These are phyloP conservation scores for Tetranychus piercei DNA, from an alignment of 2,888 invertebrate species.

Conservation along the genomic window DNA sequence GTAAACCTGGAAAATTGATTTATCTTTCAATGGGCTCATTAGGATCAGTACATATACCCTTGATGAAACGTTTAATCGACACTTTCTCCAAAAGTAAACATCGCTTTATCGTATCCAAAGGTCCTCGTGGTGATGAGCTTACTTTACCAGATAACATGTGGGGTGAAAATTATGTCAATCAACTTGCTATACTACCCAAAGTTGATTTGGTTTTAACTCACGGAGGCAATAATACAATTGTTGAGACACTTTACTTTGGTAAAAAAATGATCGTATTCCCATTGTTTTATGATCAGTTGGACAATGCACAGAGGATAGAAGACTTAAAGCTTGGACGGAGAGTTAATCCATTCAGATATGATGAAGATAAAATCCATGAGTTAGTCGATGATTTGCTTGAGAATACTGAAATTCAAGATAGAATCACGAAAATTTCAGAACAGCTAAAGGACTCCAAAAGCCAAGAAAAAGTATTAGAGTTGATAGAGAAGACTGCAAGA, in stretches of 20 bases:
- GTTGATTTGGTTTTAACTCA: constrained; percentile 13
- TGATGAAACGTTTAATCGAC: constrained; percentile 15
- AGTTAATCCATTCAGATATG: not conserved
- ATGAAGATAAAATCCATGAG: not conserved
- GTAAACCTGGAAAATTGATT: constrained; percentile 12
- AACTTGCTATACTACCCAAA: not conserved
- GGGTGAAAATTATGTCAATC: constrained; percentile 12
- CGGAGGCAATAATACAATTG: constrained; percentile 13
- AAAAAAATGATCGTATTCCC: constrained; percentile 14
- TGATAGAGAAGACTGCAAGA: not conserved
- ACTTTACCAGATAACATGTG: constrained; percentile 11
- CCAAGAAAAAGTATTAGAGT: not conserved
- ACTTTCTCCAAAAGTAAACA: constrained; percentile 7
- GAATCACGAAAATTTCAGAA: not conserved
- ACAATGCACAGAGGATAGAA: not conserved
- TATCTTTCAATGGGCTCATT: constrained; percentile 11
- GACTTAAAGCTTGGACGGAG: not conserved
- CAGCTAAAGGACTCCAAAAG: not conserved
- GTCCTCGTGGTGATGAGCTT: constrained; percentile 2
- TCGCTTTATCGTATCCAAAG: constrained; percentile 16
- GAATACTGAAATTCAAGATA: not conserved
- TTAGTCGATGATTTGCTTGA: not conserved
- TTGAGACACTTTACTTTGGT: constrained; percentile 9
- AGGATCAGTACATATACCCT: not conserved
- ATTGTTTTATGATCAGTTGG: constrained; percentile 8